Conservation (phyloP, 2,113 vertebrate species). For the Pungitius pungitius region DNA sequence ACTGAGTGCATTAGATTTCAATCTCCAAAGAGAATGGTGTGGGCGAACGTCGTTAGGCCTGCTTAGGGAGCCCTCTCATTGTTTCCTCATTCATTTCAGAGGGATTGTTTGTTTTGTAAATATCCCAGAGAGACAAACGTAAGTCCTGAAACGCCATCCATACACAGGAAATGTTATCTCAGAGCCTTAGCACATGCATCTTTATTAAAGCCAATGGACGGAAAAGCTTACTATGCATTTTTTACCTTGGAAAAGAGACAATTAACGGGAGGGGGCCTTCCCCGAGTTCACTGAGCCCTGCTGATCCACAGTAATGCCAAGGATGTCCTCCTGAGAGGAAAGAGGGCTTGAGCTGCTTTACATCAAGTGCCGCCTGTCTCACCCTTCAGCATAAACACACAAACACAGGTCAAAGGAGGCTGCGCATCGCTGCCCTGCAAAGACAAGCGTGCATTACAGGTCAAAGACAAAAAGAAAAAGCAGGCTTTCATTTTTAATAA, state of each 20-base stretch:
- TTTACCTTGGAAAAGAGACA: neutral
- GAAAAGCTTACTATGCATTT: slow-evolving; percentile 12
- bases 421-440: neutral
- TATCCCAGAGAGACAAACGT: slow-evolving; percentile 24
- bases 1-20: slow-evolving; percentile 60
- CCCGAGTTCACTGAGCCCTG: slow-evolving; percentile 1
- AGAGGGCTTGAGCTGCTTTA: slow-evolving; percentile 9
- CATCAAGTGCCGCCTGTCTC: slow-evolving; percentile 19
- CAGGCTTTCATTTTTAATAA: neutral
- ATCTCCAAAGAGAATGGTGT: slow-evolving; percentile 58
- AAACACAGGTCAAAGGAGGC: neutral
- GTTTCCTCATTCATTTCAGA: slow-evolving; percentile 61
- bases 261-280: neutral
- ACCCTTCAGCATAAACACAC: slow-evolving; percentile 45
- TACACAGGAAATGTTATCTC: slow-evolving; percentile 9
- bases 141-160: slow-evolving; percentile 11
- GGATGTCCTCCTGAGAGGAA: slow-evolving; percentile 10
- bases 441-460: neutral
- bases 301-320: slow-evolving; percentile 21
- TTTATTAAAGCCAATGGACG: slow-evolving; percentile 38
- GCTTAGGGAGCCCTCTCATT: slow-evolving; percentile 57
- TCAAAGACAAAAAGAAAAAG: neutral
- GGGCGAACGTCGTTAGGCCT: slow-evolving; percentile 41
- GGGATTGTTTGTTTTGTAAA: slow-evolving; percentile 46
- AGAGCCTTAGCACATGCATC: slow-evolving; percentile 36